Evolutionary conservation across 1,140 invertebrate species (phyloP).

Genomic region (Zaprionus davidi): DNA sequence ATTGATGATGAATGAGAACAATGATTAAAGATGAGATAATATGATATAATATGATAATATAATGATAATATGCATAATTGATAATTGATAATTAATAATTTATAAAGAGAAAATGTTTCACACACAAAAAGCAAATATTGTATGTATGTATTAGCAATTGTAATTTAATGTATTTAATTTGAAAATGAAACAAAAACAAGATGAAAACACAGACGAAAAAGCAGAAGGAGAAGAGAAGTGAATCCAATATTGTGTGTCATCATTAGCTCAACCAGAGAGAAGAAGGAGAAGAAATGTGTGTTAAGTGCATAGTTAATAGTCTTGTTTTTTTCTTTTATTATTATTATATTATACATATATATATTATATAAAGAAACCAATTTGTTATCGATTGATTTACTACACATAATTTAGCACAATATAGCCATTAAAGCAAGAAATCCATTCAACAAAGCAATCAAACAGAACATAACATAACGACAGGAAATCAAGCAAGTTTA

Average conservation of each 20-base stretch:
- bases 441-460: conserved; percentile 16
- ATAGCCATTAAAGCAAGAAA: conserved; percentile 14
- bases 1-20: conserved; percentile 35
- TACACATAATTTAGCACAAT: conserved; percentile 75
- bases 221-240: background rate
- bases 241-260: conserved; percentile 41
- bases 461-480: conserved; percentile 27
- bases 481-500: conserved; percentile 10
- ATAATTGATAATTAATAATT: conserved; percentile 17
- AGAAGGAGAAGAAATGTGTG: conserved; percentile 30
- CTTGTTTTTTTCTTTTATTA: conserved; percentile 70
- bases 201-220: conserved; percentile 16
- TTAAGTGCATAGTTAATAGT: conserved; percentile 74
- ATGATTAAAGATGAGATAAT: conserved; percentile 48
- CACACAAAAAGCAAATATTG: conserved; percentile 56
- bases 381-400: conserved; percentile 76
- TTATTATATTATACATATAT: conserved; percentile 39
- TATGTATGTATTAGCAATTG: conserved; percentile 81
- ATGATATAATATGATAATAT: conserved; percentile 34
- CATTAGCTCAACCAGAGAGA: conserved; percentile 60
- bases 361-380: conserved; percentile 41
- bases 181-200: conserved; percentile 33
- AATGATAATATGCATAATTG: background rate
- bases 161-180: conserved; percentile 81
- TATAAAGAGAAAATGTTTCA: conserved; percentile 47